Evolutionary conservation across 1,140 invertebrate species (phyloP), one percentile per base, ranked within the genome.

Genomic region (Achatina immaculata): DNA sequence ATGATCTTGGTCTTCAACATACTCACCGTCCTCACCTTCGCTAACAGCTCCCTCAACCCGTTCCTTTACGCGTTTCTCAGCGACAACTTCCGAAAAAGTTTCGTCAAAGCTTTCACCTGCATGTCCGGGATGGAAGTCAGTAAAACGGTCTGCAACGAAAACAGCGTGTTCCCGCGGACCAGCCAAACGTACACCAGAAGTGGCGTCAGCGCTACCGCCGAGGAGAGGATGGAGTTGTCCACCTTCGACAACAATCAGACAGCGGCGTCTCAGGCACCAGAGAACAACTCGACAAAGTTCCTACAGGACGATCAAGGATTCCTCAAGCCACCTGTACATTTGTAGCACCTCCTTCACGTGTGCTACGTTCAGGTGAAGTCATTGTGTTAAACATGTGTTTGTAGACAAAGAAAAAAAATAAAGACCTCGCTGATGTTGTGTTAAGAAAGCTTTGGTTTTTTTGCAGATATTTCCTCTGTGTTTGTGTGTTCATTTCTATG

Each of bases 91-190:
- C 90, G 95, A 42, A 77, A 95, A 84, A 94, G 93, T 73, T 94
- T 94, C 89, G 92, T 96, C 80, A 98, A 98, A 89, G 97, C 92
- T 14, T 93, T 93, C 84, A 90, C 89, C 48, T 93, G 92, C 81
- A 87, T 89, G 14, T 82, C 83, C 28, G 83, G 83, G 1, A 80
- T 71, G 31, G 87, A 85, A 40, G 82, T 81, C 24, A 83, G 80
- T 36, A 84, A 84, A 68, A 34, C 28, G 1, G 91, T 97, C 11
- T 95, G 97, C 84, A 93, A 95, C 69, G 96, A 98, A 88, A 98
- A 97, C 89, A 97, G 96, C 84, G 94, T 97, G 34, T 97, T 97
- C 85, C 96, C 96, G 0, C 92, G 78, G 34, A 84, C 71, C 38
- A 84, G 81, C 45, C 78, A 81, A 36, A 80, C 69, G n/a, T 84